Evolutionary conservation across 2,797 vertebrate genomes (phyloP).

Genomic region (Percopsis omiscomaycus): DNA sequence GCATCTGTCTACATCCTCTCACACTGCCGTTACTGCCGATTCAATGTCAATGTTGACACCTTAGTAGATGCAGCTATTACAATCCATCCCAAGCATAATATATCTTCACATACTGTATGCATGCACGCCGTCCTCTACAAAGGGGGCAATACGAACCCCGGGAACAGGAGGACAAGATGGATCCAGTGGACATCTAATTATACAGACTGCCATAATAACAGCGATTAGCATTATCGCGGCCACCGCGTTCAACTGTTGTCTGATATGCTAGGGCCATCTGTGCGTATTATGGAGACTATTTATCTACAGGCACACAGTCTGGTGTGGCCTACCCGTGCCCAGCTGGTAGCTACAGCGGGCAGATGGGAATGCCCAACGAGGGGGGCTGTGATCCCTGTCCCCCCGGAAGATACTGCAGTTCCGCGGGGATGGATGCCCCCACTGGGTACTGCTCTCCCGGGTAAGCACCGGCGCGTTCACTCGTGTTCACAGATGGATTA

Average conservation of each 20-base stretch:
- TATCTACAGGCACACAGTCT: slow-evolving; percentile 70
- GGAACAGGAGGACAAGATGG: no score
- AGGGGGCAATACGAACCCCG: no score
- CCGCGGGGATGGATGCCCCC: slow-evolving; percentile 72
- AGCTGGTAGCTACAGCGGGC: slow-evolving; percentile 73
- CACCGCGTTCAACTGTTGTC: slow-evolving; percentile 25
- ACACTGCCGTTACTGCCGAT: no score
- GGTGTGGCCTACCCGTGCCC: slow-evolving; percentile 79
- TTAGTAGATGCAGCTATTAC: no score
- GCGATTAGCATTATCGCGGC: neutral
- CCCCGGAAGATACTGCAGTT: slow-evolving; percentile 78
- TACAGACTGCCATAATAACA: neutral
- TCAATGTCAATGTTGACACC: no score
- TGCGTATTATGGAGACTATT: slow-evolving; percentile 47
- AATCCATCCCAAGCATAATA: no score
- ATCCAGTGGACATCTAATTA: no score
- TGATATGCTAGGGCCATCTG: slow-evolving; percentile 62
- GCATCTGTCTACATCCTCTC: no score
- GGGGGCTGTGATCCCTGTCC: slow-evolving; percentile 77
- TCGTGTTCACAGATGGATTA: slow-evolving; percentile 27
- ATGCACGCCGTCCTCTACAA: no score
- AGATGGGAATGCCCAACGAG: slow-evolving; percentile 69
- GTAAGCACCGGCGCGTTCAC: slow-evolving; percentile 48
- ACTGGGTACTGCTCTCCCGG: slow-evolving; percentile 79
- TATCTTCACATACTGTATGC: no score